Evolutionary conservation across 1,140 invertebrate genomes (phyloP).

Genomic region (Drosophila sp.): DNA sequence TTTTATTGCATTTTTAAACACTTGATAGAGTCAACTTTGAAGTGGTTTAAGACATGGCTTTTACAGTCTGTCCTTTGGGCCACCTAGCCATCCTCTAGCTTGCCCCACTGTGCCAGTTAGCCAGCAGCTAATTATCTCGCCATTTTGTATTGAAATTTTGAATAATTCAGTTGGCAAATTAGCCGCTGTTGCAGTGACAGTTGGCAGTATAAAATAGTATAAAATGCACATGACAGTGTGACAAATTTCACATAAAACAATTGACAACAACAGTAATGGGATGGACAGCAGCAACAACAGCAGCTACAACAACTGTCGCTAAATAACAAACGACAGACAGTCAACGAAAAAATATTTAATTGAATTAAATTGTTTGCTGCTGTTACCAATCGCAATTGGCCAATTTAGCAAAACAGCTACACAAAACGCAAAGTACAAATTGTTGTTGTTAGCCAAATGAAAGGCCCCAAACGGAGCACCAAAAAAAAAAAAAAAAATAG

Average conservation of each 20-base stretch:
- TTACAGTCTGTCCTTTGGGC: background rate
- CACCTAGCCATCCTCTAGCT: background rate
- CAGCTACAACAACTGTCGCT: constrained; percentile 69
- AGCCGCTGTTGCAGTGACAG: constrained; percentile 33
- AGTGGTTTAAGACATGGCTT: constrained; percentile 13
- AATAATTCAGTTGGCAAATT: constrained; percentile 74
- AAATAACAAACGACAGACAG: constrained; percentile 82
- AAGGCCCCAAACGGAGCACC: constrained; percentile 44
- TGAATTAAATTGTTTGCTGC: constrained; percentile 84
- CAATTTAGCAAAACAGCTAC: constrained; percentile 72
- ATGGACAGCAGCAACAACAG: constrained; percentile 6
- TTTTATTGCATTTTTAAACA: constrained; percentile 52
- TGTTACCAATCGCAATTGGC: constrained; percentile 83
- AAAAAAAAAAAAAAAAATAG: constrained; percentile 12
- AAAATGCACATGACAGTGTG: constrained; percentile 78
- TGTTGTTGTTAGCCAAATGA: constrained; percentile 81
- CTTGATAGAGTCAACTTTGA: constrained; percentile 38
- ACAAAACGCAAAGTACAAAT: constrained; percentile 72
- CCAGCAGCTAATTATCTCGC: constrained; percentile 68
- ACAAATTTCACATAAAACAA: constrained; percentile 83
- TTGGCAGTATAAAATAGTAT: constrained; percentile 24
- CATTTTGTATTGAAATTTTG: constrained; percentile 72
- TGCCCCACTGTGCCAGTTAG: constrained; percentile 1
- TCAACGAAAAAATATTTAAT: constrained; percentile 82
- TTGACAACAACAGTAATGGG: constrained; percentile 52